These are phyloP conservation scores for Hirtodrosophila confusa DNA, from an alignment of 2,888 invertebrate genomes.

Conservation along the genomic window DNA sequence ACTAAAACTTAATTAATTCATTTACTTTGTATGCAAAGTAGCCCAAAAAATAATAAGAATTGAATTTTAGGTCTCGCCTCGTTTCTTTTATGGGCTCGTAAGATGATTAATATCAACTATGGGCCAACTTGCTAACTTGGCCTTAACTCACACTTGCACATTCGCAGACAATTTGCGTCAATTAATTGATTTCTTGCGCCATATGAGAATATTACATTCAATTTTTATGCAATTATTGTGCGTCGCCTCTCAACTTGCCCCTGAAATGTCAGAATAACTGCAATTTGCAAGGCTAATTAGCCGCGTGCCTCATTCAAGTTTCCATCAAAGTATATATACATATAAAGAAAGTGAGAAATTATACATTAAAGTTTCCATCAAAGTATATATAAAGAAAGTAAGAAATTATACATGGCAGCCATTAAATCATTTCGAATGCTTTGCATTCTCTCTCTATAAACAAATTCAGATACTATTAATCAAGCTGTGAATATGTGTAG, in stretches of 20 bases:
- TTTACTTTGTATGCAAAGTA: constrained; percentile 42
- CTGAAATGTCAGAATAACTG: constrained; percentile 5
- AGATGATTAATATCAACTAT: constrained; percentile 25
- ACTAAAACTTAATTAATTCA: constrained; percentile 68
- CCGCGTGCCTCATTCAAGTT: constrained; percentile 13
- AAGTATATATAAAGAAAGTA: no score
- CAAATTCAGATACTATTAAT: no score
- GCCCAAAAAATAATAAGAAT: not conserved
- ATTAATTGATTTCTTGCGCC: constrained; percentile 66
- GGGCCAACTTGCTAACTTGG: constrained; percentile 9
- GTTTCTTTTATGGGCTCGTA: constrained; percentile 40
- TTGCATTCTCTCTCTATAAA: no score
- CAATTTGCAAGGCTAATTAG: constrained; percentile 12
- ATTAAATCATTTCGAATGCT: no score
- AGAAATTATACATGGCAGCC: no score
- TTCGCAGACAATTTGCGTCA: constrained; percentile 75
- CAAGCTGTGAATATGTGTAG: no score
- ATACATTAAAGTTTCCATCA: not conserved
- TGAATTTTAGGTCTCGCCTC: constrained; percentile 10
- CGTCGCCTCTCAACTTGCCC: constrained; percentile 16
- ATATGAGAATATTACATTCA: constrained; percentile 37
- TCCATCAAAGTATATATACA: constrained; percentile 8
- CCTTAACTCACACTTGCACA: constrained; percentile 34
- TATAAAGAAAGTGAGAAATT: not conserved
- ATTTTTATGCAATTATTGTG: constrained; percentile 40